Conservation (phyloP, 2,888 invertebrate species). For the Branchipolynoe longqiensis region DNA sequence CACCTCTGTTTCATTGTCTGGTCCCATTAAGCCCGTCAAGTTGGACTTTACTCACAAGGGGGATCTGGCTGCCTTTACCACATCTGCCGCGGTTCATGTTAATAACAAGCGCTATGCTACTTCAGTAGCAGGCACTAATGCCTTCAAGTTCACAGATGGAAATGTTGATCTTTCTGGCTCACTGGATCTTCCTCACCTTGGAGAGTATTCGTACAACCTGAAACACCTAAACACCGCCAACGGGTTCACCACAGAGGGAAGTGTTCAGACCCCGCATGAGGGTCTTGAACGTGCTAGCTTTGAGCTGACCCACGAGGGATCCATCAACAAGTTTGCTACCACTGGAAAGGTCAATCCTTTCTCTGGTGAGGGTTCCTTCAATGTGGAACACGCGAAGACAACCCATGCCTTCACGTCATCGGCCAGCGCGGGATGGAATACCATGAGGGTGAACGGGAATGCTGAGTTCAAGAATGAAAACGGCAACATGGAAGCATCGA, state of each 20-base stretch:
- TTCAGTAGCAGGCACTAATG: background rate
- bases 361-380: conserved; percentile 42
- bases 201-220: background rate
- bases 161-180: conserved; percentile 47
- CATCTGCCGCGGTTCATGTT: conserved; percentile 37
- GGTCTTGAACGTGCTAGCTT: conserved; percentile 55
- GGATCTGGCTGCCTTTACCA: conserved; percentile 51
- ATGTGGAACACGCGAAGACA: conserved; percentile 4
- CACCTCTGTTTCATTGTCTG: background rate
- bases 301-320: conserved; percentile 62
- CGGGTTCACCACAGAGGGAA: conserved; percentile 33
- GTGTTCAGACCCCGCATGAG: conserved; percentile 49
- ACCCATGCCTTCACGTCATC: background rate
- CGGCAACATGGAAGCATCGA: conserved; percentile 57
- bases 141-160: conserved; percentile 11
- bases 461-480: conserved; percentile 16
- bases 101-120: conserved; percentile 2
- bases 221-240: conserved; percentile 15
- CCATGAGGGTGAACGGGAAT: background rate
- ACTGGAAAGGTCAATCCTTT: conserved; percentile 29
- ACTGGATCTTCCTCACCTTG: background rate
- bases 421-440: background rate
- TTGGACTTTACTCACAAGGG: conserved; percentile 59
- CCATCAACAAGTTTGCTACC: conserved; percentile 58
- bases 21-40: background rate